phyloP scores from a whole-genome alignment of 2,888 invertebrate genomes.

The Cylloceria caligata region DNA sequence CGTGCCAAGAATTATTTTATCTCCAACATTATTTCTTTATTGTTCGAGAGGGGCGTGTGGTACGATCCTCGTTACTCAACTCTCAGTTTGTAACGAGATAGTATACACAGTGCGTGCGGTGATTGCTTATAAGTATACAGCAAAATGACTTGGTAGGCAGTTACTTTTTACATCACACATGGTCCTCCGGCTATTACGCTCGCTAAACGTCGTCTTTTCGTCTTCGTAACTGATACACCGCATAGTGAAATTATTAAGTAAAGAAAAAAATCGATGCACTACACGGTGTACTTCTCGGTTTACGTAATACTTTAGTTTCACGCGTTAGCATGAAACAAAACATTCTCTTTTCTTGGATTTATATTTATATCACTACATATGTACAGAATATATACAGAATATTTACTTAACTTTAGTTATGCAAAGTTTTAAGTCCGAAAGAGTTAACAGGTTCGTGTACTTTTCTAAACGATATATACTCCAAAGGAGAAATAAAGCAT shows the following conservation, averaged over 20 bases:
- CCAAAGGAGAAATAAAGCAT: background rate
- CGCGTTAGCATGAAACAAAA: background rate
- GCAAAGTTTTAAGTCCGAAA: slow-evolving; percentile 9
- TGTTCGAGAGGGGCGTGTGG: slow-evolving; percentile 3
- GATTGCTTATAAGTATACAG: slow-evolving; percentile 41
- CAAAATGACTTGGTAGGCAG: slow-evolving; percentile 17
- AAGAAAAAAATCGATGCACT: slow-evolving; percentile 33
- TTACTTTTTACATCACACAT: slow-evolving; percentile 47
- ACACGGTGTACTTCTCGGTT: slow-evolving; percentile 26
- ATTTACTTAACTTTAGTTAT: background rate
- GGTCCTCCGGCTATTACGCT: slow-evolving; percentile 43
- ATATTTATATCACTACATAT: slow-evolving; percentile 14
- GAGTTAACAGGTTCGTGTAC: too few species aligned
- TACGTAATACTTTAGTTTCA: slow-evolving; percentile 42
- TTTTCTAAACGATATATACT: background rate
- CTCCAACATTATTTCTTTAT: background rate
- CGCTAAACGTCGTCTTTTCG: slow-evolving; percentile 43
- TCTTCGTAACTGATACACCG: slow-evolving; percentile 33
- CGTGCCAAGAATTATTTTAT: background rate
- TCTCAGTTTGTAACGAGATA: slow-evolving; percentile 20
- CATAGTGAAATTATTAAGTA: slow-evolving; percentile 44
- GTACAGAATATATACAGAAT: too few species aligned
- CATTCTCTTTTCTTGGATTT: background rate
- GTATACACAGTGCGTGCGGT: slow-evolving; percentile 43
- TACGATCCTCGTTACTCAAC: slow-evolving; percentile 41